Percentiles rank a stretch among this genome's conserved stretches.
These are phyloP conservation scores for Tetragnatha montana DNA, from an alignment of 2,888 invertebrate genomes.

Conservation along the genomic window DNA sequence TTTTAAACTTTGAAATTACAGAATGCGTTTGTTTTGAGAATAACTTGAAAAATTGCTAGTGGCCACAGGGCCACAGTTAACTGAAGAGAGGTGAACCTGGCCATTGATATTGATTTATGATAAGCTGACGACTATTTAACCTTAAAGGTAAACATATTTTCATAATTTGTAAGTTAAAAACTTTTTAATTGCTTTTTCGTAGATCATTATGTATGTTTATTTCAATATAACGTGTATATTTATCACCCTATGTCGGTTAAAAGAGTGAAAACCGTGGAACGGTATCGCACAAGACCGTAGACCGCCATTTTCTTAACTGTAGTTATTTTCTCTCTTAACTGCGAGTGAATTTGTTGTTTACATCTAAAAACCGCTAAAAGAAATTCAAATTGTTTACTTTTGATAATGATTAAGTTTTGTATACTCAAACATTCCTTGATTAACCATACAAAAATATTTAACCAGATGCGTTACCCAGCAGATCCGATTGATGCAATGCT, in stretches of 20 bases:
- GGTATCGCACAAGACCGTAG: slow-evolving; percentile 27
- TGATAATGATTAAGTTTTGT: neutral
- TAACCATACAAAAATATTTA: too few relatives aligned
- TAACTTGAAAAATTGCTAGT: slow-evolving; percentile 37
- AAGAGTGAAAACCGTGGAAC: slow-evolving; percentile 40
- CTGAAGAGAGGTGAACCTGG: neutral
- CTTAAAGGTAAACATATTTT: neutral
- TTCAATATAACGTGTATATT: neutral
- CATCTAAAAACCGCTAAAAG: slow-evolving; percentile 51
- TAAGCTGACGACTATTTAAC: slow-evolving; percentile 1
- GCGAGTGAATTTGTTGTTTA: slow-evolving; percentile 60
- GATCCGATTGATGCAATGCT: neutral
- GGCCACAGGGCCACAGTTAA: slow-evolving; percentile 65
- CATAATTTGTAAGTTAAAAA: neutral
- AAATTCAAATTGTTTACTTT: slow-evolving; percentile 19
- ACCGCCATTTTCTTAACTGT: slow-evolving; percentile 71
- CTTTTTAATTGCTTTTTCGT: too few relatives aligned
- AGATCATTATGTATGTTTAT: neutral
- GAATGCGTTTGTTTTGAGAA: neutral
- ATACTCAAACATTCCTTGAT: too few relatives aligned
- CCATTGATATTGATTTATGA: slow-evolving; percentile 23
- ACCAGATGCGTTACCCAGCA: neutral
- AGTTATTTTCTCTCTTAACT: slow-evolving; percentile 68
- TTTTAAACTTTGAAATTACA: neutral
- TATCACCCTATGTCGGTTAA: neutral